phyloP scores from a whole-genome alignment of 2,888 invertebrate genomes.

The Nomada flava region DNA sequence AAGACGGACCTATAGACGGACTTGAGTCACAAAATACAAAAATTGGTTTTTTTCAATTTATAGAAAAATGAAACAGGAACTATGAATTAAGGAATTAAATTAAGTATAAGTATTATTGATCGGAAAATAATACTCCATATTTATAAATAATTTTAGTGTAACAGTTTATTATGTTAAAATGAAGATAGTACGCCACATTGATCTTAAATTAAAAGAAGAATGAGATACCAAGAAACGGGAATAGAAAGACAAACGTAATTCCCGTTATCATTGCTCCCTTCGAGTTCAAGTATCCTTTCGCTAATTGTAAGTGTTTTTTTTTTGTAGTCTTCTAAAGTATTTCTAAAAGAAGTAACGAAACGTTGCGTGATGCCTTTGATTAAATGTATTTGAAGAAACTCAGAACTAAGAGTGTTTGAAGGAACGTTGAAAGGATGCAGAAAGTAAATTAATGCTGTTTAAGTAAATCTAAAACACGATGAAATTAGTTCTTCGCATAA shows the following conservation, averaged over 20 bases:
- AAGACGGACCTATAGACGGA: conserved; percentile 12
- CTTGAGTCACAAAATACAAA: conserved; percentile 19
- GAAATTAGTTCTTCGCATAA: conserved; percentile 6
- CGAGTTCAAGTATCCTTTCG: neutral
- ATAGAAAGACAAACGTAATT: neutral
- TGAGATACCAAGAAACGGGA: neutral
- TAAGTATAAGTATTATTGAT: neutral
- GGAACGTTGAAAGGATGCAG: neutral
- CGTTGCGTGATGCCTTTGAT: conserved; percentile 1
- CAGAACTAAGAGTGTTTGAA: neutral
- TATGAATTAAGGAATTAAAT: neutral
- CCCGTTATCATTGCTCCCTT: conserved; percentile 19
- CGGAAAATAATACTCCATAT: too few relatives aligned
- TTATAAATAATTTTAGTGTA: neutral
- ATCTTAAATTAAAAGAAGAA: neutral
- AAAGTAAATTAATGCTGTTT: neutral
- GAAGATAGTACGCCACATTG: neutral
- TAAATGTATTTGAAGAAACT: conserved; percentile 19
- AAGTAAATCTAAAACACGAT: neutral
- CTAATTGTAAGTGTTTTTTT: neutral
- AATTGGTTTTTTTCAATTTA: conserved; percentile 29
- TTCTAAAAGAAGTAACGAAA: conserved; percentile 2
- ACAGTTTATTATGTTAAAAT: neutral
- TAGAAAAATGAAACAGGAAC: neutral
- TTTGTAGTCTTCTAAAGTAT: neutral